These are phyloP conservation scores for Pachycephala philippinensis DNA, from an alignment of 2,113 vertebrate species.

Conservation along the genomic window DNA sequence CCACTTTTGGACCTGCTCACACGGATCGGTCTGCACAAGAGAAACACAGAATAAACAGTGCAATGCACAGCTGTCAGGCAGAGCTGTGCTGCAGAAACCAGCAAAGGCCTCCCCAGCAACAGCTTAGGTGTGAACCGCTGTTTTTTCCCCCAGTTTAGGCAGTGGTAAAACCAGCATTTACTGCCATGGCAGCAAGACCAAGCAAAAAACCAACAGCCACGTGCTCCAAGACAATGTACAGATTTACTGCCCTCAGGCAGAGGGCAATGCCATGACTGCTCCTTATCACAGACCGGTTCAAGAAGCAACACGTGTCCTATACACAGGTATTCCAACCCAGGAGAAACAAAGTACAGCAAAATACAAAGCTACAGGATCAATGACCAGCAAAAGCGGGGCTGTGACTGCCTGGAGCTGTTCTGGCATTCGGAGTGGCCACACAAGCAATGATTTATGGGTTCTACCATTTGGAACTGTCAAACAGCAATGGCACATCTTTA, in stretches of 20 bases:
- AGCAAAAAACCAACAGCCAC: background rate
- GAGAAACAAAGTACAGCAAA: background rate
- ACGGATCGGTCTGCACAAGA: background rate
- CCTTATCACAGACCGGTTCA: background rate
- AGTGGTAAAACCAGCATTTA: background rate
- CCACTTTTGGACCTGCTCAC: background rate
- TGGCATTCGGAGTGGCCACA: background rate
- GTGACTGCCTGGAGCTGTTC: background rate
- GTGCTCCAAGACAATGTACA: background rate
- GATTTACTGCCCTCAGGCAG: background rate
- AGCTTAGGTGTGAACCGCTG: background rate
- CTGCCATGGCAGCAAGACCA: background rate
- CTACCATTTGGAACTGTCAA: background rate
- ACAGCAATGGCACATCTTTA: background rate
- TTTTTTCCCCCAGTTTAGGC: background rate
- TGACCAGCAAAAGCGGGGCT: background rate
- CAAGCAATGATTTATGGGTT: background rate
- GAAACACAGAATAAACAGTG: background rate
- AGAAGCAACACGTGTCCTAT: background rate
- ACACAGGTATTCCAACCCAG: background rate
- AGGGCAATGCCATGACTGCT: background rate
- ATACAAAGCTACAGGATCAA: background rate
- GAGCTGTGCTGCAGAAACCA: background rate
- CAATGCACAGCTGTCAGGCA: accelerated
- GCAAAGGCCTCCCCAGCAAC: background rate